Percentiles rank a stretch among this genome's conserved stretches.
phyloP scores from a whole-genome alignment of 2,113 vertebrate species.

The Helogale parvula region DNA sequence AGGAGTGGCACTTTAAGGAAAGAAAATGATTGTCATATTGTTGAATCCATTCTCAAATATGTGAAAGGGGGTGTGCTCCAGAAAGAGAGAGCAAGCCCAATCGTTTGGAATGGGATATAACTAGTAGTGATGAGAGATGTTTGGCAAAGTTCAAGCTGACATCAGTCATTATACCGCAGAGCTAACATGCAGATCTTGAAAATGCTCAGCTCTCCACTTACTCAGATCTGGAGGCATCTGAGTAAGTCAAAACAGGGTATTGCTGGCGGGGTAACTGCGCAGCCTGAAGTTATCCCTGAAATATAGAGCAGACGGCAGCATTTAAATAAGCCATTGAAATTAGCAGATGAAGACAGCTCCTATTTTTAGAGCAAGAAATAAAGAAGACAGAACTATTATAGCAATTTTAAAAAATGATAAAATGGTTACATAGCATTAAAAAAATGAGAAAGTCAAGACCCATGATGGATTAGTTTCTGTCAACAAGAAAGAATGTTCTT shows the following conservation, averaged over 20 bases:
- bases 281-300: conserved; percentile 26
- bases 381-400: conserved; percentile 10
- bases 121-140: conserved; percentile 81
- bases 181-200: conserved; percentile 74
- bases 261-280: background rate
- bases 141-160: conserved; percentile 83
- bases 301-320: conserved; percentile 33
- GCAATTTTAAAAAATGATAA: conserved; percentile 40
- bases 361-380: background rate
- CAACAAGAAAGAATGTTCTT: conserved; percentile 58
- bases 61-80: conserved; percentile 79
- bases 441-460: conserved; percentile 57
- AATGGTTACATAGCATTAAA: background rate
- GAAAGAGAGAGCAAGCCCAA: conserved; percentile 64
- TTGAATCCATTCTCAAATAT: conserved; percentile 77
- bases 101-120: conserved; percentile 72
- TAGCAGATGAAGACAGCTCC: conserved; percentile 4
- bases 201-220: background rate
- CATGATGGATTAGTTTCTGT: conserved; percentile 53
- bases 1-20: conserved; percentile 68
- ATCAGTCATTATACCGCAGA: conserved; percentile 82
- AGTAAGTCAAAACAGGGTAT: background rate
- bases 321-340: conserved; percentile 29
- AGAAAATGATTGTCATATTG: conserved; percentile 79
- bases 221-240: background rate